Base-by-base conservation (phyloP, 1,140 invertebrate species). In the Melipona quadrifasciata region DNA sequence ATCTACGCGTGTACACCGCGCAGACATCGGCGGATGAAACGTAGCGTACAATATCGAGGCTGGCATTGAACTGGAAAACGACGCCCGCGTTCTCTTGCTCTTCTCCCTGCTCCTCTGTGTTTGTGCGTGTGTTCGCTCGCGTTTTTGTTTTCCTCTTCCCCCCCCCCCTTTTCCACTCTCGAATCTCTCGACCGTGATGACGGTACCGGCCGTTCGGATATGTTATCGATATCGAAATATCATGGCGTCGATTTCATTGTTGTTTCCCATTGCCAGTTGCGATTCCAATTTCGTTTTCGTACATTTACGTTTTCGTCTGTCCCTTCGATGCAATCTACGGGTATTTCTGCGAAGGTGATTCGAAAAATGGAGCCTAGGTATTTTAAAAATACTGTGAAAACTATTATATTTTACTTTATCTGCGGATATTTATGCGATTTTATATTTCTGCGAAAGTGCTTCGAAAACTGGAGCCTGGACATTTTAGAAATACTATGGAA, bases 51-150 rank as follows among this genome's bases (percentile, higher is more conserved):
- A 64, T 74, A 82, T 82, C 27, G 47, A 47, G 31, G 2, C 39
- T 58, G 57, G n/a, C 55, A 72, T 74, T 27, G 53, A 51, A 34
- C 17, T n/a, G 58, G 75, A 78, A 80, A 80, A 80, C 67, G 21
- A 70, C 53, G 21, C 34, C 16, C n/a, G 21, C 27, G 11, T 65
- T 82, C 31, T 51, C n/a, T 2, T 47, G n/a, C 47, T 72, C 39
- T 47, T 47, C 39, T 39, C 39, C 27, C 47, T n/a, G n/a, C n/a
- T n/a, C n/a, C n/a, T n/a, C 39, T n/a, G 31, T 39, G 8, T 65
- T 17, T 31, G 4, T 21, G 8, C 0, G 27, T n/a, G 24, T 2
- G 14, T 61, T 31, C 17, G 64, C n/a, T 27, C n/a, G 16, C 16
- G 64, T 16, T 65, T 31, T 57, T 57, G 0, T 57, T 19, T 57